phyloP scores from a whole-genome alignment of 2,113 vertebrate species.

The Aegypius monachus region DNA sequence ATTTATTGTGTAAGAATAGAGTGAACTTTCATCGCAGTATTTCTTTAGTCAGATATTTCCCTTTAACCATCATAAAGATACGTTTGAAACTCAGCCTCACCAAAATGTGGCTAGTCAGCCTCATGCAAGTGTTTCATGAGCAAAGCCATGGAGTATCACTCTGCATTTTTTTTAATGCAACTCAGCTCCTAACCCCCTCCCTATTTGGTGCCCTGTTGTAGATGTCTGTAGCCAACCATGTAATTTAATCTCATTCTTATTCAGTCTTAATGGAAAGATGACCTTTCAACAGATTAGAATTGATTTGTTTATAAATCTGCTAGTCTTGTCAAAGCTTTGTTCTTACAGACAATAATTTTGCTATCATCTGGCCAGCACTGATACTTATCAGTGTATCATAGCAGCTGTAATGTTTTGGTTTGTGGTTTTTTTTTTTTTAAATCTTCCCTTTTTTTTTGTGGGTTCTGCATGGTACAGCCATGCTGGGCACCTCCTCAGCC shows the following conservation, averaged over 20 bases:
- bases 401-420: background rate
- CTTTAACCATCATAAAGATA: background rate
- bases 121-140: background rate
- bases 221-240: slow-evolving; percentile 29
- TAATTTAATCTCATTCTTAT: slow-evolving; percentile 52
- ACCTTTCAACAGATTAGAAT: slow-evolving; percentile 58
- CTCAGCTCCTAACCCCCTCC: background rate
- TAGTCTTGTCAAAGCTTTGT: slow-evolving; percentile 36
- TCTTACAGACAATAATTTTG: slow-evolving; percentile 44
- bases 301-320: slow-evolving; percentile 60
- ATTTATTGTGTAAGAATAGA: background rate
- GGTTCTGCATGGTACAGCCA: background rate
- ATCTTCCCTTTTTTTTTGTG: background rate
- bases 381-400: background rate
- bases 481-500: background rate
- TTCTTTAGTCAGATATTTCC: background rate
- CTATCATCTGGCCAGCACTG: background rate
- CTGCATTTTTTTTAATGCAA: background rate
- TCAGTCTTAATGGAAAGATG: slow-evolving; percentile 47
- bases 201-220: background rate
- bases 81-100: background rate
- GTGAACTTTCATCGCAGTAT: background rate
- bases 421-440: too few species aligned
- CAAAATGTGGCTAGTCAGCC: background rate
- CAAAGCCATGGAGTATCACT: background rate